A percentile compares a stretch with the other conserved stretches of the same genome.
These are phyloP conservation scores for Podabrus alpinus DNA, from an alignment of 2,888 invertebrate genomes.

Conservation along the genomic window DNA sequence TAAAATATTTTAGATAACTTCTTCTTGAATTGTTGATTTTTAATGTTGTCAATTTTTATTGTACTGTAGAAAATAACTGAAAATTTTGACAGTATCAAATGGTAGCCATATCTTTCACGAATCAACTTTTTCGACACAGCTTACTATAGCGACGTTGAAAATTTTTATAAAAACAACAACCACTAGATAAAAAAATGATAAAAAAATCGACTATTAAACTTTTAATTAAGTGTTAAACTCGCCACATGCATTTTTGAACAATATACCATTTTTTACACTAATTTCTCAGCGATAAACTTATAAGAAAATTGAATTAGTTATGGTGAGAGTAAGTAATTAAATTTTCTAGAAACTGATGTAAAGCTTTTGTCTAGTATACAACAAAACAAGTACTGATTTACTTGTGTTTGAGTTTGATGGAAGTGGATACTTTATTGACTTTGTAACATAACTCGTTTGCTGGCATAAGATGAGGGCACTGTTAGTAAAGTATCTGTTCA, in stretches of 20 bases:
- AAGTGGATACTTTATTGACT: slow-evolving; percentile 47
- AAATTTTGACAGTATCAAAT: background rate
- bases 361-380: slow-evolving; percentile 30
- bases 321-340: slow-evolving; percentile 9
- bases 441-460: slow-evolving; percentile 44
- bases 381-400: slow-evolving; percentile 46
- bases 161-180: background rate
- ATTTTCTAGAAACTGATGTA: slow-evolving; percentile 24
- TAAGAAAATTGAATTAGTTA: background rate
- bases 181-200: too few relatives aligned
- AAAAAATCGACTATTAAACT: too few relatives aligned
- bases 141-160: too few relatives aligned
- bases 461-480: slow-evolving; percentile 37
- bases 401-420: slow-evolving; percentile 48
- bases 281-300: background rate
- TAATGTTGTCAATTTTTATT: background rate
- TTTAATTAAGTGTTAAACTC: background rate
- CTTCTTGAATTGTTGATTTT: slow-evolving; percentile 19
- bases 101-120: background rate
- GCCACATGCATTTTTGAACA: background rate
- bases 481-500: slow-evolving; percentile 44
- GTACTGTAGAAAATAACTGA: background rate
- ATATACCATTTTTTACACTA: background rate
- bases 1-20: slow-evolving; percentile 26
- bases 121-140: background rate